Evolutionary conservation across 1,140 invertebrate species (phyloP), one percentile per base, ranked within the genome.

Genomic region (Micrasema longulum): DNA sequence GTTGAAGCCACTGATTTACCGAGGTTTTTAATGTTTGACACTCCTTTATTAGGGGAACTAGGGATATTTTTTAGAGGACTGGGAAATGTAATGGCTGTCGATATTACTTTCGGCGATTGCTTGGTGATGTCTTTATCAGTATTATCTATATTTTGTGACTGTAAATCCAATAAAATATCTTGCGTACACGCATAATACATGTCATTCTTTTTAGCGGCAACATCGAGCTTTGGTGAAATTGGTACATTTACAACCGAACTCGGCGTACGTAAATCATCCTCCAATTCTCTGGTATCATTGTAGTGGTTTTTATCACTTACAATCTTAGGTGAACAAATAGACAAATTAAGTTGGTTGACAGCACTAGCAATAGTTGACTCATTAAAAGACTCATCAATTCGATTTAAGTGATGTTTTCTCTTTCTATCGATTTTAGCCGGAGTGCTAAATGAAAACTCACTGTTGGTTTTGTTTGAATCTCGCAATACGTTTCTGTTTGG

Each of bases 251-350:
- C 48, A 12, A 35, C 38, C 20, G 53, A 12, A n/a, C 20, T 69
- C 22, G 60, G 68, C 0, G 68, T 62, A 11, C 45, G 57, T 47
- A 69, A 60, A 48, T 62, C 57, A 4, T 60, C 47, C 35, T 60
- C 41, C 16, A 69, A 12, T 23, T 69, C 68, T 22, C 53, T 36
- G 3, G 68, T 69, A n/a, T 48, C 20, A 20, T 69, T 60, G 10
- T 69, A 69, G 14, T 69, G 62, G 47, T 69, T 89, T 5, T 79
- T 80, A 88, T 88, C 12, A 64, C 16, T 43, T 31, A 52, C 36
- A 43, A 14, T 38, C 23, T 68, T 68, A 9, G 18, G 45, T 10
- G 65, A 47, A 45, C 22, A 64, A 3, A n/a, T 20, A 14, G 60
- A 64, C 26, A 41, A 45, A 31, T 64, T 26, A 18, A 64, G 43